These are phyloP conservation scores for Dipodomys merriami DNA, from an alignment of 2,113 vertebrate species.

Conservation along the genomic window DNA sequence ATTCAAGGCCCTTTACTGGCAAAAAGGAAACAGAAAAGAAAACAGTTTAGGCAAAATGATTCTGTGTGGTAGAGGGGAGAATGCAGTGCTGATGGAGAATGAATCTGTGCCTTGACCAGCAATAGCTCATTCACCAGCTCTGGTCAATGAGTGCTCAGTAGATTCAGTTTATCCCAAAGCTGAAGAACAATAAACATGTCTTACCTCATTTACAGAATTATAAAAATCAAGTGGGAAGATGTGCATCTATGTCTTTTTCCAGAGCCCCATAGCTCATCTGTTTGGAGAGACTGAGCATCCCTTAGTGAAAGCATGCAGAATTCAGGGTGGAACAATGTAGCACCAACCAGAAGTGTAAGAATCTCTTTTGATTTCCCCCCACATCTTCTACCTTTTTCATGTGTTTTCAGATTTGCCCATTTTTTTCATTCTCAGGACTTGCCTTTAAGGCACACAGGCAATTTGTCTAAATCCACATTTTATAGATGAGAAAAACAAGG, in stretches of 20 bases:
- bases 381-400: neutral
- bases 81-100: no score
- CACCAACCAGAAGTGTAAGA: neutral
- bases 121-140: neutral
- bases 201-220: neutral
- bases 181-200: neutral
- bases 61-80: accelerated
- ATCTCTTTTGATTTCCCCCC: neutral
- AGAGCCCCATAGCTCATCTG: neutral
- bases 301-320: neutral
- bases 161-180: neutral
- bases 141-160: neutral
- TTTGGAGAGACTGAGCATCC: neutral
- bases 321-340: neutral
- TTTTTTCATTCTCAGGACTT: slow-evolving; percentile 37
- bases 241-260: neutral
- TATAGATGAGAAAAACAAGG: neutral
- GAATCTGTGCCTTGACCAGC: no score
- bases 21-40: no score
- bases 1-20: neutral
- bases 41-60: neutral
- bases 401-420: neutral
- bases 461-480: slow-evolving; percentile 43
- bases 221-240: neutral
- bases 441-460: neutral